Conservation (phyloP, 1,140 invertebrate genomes). For the Anagrus nilaparvatae region DNA sequence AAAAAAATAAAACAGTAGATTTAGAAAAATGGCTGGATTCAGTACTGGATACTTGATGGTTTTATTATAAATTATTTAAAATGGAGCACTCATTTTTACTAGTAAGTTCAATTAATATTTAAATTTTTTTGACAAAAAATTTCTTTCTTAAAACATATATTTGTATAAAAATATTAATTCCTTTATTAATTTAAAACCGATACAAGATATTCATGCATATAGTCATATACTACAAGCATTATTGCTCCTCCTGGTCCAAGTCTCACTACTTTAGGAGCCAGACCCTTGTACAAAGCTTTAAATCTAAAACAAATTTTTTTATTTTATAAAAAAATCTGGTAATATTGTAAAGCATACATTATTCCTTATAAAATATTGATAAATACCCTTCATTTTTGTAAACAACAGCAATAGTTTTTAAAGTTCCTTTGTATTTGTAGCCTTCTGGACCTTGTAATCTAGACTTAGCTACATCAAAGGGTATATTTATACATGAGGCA, state of each 20-base stretch:
- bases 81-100: conserved; percentile 7
- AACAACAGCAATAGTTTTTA: conserved; percentile 62
- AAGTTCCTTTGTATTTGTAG: conserved; percentile 66
- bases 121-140: conserved; percentile 5
- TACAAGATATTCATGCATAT: conserved; percentile 58
- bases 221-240: conserved; percentile 80
- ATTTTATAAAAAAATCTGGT: conserved; percentile 6
- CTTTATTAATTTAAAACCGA: conserved; percentile 14
- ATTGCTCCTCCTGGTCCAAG: conserved; percentile 86
- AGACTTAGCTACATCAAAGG: conserved; percentile 92
- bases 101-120: conserved; percentile 8
- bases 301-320: conserved; percentile 45
- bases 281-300: conserved; percentile 79
- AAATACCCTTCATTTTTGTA: conserved; percentile 80
- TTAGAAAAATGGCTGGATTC: conserved; percentile 36
- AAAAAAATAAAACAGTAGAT: conserved; percentile 28
- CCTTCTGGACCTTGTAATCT: conserved; percentile 86
- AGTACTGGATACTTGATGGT: conserved; percentile 28
- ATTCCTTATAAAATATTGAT: conserved; percentile 7
- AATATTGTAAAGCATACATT: no score
- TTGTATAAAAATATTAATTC: conserved; percentile 8
- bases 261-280: conserved; percentile 80
- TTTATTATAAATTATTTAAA: background rate
- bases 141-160: conserved; percentile 7
- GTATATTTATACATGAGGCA: conserved; percentile 82